Conservation (phyloP, 2,797 vertebrate species). For the Labeo calbasu region DNA sequence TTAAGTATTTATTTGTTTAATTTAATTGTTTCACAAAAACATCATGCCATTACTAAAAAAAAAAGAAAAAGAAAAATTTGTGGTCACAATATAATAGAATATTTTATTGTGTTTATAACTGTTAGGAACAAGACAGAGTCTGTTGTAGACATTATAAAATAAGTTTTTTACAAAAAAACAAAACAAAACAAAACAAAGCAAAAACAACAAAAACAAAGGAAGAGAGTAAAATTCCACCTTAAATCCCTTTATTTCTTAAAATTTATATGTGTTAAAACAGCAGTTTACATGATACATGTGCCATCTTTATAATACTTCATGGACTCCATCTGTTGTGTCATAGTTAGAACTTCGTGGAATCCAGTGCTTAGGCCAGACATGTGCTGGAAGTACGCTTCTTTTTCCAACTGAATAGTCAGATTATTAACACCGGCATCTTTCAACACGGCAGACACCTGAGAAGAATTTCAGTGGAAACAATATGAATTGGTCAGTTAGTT, state of each 20-base stretch:
- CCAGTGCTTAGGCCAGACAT: slow-evolving; percentile 97
- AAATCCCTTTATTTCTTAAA: slow-evolving; percentile 14
- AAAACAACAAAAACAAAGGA: neutral
- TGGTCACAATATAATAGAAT: neutral
- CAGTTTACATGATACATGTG: slow-evolving; percentile 90
- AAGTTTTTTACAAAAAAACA: slow-evolving; percentile 52
- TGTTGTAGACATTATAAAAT: neutral
- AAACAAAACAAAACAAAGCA: slow-evolving; percentile 54
- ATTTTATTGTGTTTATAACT: neutral
- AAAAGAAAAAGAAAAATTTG: neutral
- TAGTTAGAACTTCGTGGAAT: slow-evolving; percentile 92
- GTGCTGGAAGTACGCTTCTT: slow-evolving; percentile 97
- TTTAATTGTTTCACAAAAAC: too few species aligned
- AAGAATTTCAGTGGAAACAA: neutral
- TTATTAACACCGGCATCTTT: slow-evolving; percentile 97
- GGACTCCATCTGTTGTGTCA: slow-evolving; percentile 95
- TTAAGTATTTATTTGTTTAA: too few species aligned
- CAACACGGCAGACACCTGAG: slow-evolving; percentile 89
- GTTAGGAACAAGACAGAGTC: neutral
- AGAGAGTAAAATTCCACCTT: slow-evolving; percentile 32
- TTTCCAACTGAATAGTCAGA: slow-evolving; percentile 94
- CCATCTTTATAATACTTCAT: slow-evolving; percentile 93
- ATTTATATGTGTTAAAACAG: slow-evolving; percentile 63
- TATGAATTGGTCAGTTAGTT: neutral
- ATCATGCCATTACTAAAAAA: too few species aligned